Conservation (phyloP, 2,888 invertebrate genomes). For the Sphaeridia pumilis region DNA sequence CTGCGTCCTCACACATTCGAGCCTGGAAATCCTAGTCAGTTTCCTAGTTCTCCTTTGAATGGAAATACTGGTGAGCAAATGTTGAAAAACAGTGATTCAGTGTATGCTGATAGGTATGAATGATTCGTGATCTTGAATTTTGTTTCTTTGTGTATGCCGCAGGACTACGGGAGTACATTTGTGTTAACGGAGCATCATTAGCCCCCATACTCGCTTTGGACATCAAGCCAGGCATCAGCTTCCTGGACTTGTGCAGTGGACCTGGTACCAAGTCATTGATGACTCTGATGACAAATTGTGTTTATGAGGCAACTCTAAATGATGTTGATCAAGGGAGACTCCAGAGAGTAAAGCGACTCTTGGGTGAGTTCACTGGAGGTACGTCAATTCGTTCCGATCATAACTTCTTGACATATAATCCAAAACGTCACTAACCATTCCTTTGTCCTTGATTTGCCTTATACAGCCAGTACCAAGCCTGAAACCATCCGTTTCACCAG, state of each 20-base stretch:
- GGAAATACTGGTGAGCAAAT: not conserved
- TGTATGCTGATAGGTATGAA: too few species aligned
- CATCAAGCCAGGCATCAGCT: conserved; percentile 58
- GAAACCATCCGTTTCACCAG: too few species aligned
- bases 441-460: too few species aligned
- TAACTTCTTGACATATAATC: too few species aligned
- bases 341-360: conserved; percentile 18
- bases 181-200: conserved; percentile 77
- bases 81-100: too few species aligned
- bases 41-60: conserved; percentile 43
- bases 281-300: conserved; percentile 69
- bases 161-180: conserved; percentile 38
- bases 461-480: too few species aligned
- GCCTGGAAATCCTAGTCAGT: conserved; percentile 56
- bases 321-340: conserved; percentile 27
- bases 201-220: conserved; percentile 78
- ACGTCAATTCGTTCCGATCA: too few species aligned
- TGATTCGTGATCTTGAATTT: too few species aligned
- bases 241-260: conserved; percentile 89
- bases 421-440: too few species aligned
- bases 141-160: too few species aligned
- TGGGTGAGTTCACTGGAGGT: conserved; percentile 32
- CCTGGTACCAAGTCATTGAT: conserved; percentile 89
- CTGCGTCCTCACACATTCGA: conserved; percentile 64
- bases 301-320: conserved; percentile 39